Evolutionary conservation across 1,140 invertebrate species (phyloP).

Genomic region (Drosophila bocqueti): DNA sequence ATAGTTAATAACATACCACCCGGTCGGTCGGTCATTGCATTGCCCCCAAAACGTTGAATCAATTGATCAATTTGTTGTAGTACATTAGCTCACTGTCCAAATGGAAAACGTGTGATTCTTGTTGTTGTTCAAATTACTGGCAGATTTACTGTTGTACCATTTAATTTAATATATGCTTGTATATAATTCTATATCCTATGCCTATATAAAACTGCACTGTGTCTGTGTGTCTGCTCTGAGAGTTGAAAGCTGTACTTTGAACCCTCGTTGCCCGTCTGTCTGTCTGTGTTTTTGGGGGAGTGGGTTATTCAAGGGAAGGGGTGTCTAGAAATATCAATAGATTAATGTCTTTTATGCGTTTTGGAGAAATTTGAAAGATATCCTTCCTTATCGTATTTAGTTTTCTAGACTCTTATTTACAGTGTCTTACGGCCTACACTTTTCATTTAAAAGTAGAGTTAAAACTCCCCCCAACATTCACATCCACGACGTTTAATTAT

Average conservation of each 20-base stretch:
- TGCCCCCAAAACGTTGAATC: constrained; percentile 66
- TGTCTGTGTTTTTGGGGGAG: constrained; percentile 9
- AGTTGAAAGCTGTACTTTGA: constrained; percentile 9
- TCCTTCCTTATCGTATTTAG: constrained; percentile 45
- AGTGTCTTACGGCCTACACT: constrained; percentile 48
- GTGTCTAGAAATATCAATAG: constrained; percentile 47
- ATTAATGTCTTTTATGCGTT: constrained; percentile 75
- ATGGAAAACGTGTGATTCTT: constrained; percentile 83
- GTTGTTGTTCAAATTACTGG: constrained; percentile 75
- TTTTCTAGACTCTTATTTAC: constrained; percentile 46
- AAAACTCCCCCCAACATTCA: constrained; percentile 41
- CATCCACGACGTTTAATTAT: constrained; percentile 2
- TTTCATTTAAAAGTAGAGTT: constrained; percentile 61
- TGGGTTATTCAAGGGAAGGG: constrained; percentile 1
- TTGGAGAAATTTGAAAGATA: constrained; percentile 68
- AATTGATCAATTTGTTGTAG: constrained; percentile 77
- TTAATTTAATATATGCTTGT: constrained; percentile 55
- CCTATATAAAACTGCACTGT: constrained; percentile 58
- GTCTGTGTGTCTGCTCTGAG: constrained; percentile 21
- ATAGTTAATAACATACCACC: constrained; percentile 70
- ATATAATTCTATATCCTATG: constrained; percentile 49
- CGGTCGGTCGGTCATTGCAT: constrained; percentile 23
- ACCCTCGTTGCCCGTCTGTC: constrained; percentile 17
- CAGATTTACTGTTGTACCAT: constrained; percentile 76
- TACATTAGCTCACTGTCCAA: constrained; percentile 82